Base-by-base conservation (phyloP, 2,113 vertebrate genomes). In the Empidonax traillii region DNA sequence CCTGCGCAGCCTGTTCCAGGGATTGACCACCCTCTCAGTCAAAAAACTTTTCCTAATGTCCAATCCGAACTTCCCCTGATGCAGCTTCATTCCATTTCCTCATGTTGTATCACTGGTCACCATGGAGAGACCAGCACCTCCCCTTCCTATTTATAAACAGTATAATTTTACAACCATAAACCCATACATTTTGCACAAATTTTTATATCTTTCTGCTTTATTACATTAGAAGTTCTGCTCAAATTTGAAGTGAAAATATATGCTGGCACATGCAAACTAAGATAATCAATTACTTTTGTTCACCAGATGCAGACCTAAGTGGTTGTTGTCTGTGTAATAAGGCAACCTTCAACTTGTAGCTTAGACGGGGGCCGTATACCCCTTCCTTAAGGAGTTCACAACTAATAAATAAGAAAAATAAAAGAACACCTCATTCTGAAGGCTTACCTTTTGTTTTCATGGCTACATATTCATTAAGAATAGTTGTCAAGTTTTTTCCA, bases 401-500 rank as follows among this genome's bases (percentile, higher is more conserved):
- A 81, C 20, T 89, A 19, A 28, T 15, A 78, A 56, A 51, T 51
- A 65, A 10, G 82, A 73, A 86, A 43, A n/a, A 96, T 5, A 16
- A 39, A 94, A 46, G 18, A 75, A 18, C 63, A 68, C 8, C 27
- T 77, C 23, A 76, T 77, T 23, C 55, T 71, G 47, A 87, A 68
- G 73, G 78, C 97, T 97, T 97, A 99, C 99, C 99, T 98, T 99
- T 99, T 85, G 99, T 97, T 98, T 99, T 99, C 94, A 98, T 98
- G 91, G 98, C 98, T 90, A 99, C 98, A 14, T 99, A 99, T 89
- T 99, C 99, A 68, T 99, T 99, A 91, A 99, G 97, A 96, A 99
- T 99, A 66, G 99, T 99, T 86, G 98, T 99, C 95, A 99, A 97
- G 95, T 98, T 99, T 98, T 99, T 99, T 92, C 99, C 99, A 98